These are phyloP conservation scores for Cosmia pyralina DNA, from an alignment of 2,888 invertebrate species.

Conservation along the genomic window DNA sequence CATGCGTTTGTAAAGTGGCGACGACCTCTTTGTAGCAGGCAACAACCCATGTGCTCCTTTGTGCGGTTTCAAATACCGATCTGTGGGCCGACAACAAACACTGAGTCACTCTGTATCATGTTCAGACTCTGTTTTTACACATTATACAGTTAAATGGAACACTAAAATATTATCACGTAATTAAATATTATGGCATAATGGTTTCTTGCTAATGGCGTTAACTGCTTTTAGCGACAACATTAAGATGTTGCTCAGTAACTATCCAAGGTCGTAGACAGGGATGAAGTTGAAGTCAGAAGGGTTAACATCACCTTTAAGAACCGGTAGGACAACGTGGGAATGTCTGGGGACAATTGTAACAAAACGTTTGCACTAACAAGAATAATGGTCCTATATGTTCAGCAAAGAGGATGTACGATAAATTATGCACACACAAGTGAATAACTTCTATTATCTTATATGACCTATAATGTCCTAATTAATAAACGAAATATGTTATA, in stretches of 20 bases:
- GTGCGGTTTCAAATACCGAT: constrained; percentile 81
- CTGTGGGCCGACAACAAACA: constrained; percentile 80
- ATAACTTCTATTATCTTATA: constrained; percentile 40
- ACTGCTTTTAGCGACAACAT: constrained; percentile 39
- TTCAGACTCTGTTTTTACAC: constrained; percentile 69
- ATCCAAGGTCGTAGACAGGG: constrained; percentile 48
- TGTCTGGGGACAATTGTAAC: constrained; percentile 6
- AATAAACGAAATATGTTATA: constrained; percentile 44
- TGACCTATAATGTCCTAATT: constrained; percentile 42
- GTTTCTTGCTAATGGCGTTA: constrained; percentile 46
- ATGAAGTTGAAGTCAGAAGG: constrained; percentile 44
- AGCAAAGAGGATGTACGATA: constrained; percentile 28
- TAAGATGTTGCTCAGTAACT: constrained; percentile 36
- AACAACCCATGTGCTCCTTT: constrained; percentile 81
- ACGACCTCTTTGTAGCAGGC: constrained; percentile 80
- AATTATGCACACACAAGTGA: constrained; percentile 24
- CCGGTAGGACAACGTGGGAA: constrained; percentile 24
- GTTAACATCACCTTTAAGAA: constrained; percentile 28
- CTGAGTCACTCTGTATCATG: constrained; percentile 84
- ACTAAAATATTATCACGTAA: constrained; percentile 50
- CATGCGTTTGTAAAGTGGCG: constrained; percentile 75
- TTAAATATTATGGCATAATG: constrained; percentile 48
- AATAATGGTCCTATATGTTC: constrained; percentile 8
- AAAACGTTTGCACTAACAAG: constrained; percentile 5
- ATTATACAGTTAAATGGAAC: constrained; percentile 37